Evolutionary conservation across 2,797 vertebrate species (phyloP), one percentile per base, ranked within the genome.

Genomic region (Momotus momota): DNA sequence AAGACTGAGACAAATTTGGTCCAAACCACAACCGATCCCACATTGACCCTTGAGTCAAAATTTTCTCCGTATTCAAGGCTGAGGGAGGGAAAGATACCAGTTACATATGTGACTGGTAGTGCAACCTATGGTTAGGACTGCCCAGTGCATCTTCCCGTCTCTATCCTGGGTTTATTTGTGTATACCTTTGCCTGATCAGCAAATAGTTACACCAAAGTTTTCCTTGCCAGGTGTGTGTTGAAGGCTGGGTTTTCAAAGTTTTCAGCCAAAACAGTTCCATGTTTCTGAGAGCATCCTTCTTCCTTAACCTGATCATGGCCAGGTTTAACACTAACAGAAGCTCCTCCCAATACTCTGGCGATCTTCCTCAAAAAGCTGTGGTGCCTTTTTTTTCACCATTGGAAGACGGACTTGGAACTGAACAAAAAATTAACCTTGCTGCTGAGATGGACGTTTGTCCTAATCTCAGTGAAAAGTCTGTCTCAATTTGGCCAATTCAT

Each of bases 401-500:
- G 82, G 61, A 91, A 95, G 27, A 87, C 8, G 10, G 60, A 86
- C 79, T 78, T 95, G 88, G 61, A 94, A 83, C 31, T 12, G 52
- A 45, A 85, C 40, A 92, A 84, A 92, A 60, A 62, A 31, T 46
- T 77, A 86, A 67, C 64, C 71, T 71, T 66, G 46, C 12, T 78
- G 75, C 80, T 89, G 81, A 86, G 81, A 85, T 20, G 51, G 70
- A 55, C 29, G 70, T 96, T 60, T 74, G 93, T 67, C 72, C 52
- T 82, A 64, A 31, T 92, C 33, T 91, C 57, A 20, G 33, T 46
- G 57, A 85, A 94, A 94, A 78, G 31, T 38, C 66, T 78, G 55
- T 78, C 81, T 51, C 49, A 64, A 8, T 80, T 65, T 94, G 90
- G 86, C 74, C 71, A 89, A 80, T 81, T 96, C 60, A n/a, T 60